Evolutionary conservation across 2,797 vertebrate genomes (phyloP).

Genomic region (Myripristis murdjan): DNA sequence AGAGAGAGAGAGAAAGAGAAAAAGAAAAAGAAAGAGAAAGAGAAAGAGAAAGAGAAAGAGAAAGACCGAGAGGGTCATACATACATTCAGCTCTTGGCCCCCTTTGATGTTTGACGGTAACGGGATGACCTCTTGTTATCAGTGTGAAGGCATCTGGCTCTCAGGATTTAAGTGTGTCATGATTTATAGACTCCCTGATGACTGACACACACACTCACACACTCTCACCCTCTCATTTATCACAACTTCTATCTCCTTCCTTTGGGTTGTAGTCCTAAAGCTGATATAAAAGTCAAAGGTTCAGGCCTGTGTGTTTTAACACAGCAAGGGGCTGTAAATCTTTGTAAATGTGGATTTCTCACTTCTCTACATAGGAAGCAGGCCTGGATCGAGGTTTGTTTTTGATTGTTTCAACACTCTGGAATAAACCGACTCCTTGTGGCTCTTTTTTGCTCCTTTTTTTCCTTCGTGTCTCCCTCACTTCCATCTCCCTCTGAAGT

Average conservation of each 20-base stretch:
- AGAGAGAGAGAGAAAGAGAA: constrained; percentile 17
- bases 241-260: constrained; percentile 63
- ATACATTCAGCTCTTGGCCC: constrained; percentile 31
- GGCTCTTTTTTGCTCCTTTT: constrained; percentile 14
- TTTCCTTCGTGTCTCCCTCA: constrained; percentile 35
- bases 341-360: constrained; percentile 48
- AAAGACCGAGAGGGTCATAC: constrained; percentile 20
- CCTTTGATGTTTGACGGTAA: constrained; percentile 77
- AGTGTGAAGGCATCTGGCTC: constrained; percentile 76
- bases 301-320: constrained; percentile 57
- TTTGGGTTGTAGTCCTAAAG: constrained; percentile 32
- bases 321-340: constrained; percentile 68
- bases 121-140: constrained; percentile 80
- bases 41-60: constrained; percentile 5
- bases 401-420: constrained; percentile 25
- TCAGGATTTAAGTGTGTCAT: constrained; percentile 70
- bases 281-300: constrained; percentile 64
- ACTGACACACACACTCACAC: constrained; percentile 42
- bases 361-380: constrained; percentile 13
- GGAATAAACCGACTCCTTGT: constrained; percentile 42
- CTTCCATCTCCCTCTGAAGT: constrained; percentile 58
- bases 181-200: constrained; percentile 79
- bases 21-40: constrained; percentile 13
- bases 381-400: constrained; percentile 18
- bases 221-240: constrained; percentile 67